Evolutionary conservation across 2,797 vertebrate species (phyloP).

Genomic region (Rhabdophis nuchalis): DNA sequence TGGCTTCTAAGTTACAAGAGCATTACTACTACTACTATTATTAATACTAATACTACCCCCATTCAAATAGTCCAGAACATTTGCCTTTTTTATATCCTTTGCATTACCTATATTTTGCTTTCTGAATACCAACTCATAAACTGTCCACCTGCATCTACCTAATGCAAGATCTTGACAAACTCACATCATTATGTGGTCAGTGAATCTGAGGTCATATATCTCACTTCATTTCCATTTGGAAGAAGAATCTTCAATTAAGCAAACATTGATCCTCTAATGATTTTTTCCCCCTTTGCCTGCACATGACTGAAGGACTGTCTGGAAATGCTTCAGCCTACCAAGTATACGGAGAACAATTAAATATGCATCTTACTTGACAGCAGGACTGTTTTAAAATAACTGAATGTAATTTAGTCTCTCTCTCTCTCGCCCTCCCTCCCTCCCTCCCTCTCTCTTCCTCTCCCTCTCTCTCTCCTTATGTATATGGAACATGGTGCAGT

Average conservation of each 20-base stretch:
- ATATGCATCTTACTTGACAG: constrained; percentile 35
- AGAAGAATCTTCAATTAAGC: constrained; percentile 72
- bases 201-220: constrained; percentile 60
- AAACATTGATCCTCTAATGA: constrained; percentile 75
- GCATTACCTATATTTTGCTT: accelerated
- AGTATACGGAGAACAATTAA: constrained; percentile 58
- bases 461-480: not conserved
- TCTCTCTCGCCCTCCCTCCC: too few species aligned
- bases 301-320: constrained; percentile 57
- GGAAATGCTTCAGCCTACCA: constrained; percentile 60
- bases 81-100: not conserved
- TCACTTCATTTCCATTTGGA: constrained; percentile 61
- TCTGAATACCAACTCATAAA: not conserved
- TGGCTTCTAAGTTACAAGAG: not conserved
- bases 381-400: constrained; percentile 47
- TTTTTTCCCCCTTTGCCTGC: constrained; percentile 51
- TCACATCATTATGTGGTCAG: constrained; percentile 39
- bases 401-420: constrained; percentile 35
- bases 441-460: not conserved
- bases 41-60: too few species aligned
- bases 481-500: constrained; percentile 32
- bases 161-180: constrained; percentile 37
- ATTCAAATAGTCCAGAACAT: not conserved
- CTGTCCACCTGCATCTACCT: constrained; percentile 2
- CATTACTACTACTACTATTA: not conserved